Conservation (phyloP, 2,113 vertebrate species). For the cat (Felis catus) region F.catus_Fca126_mat1.0 CM031417.1:110205501-110206000, state of each 20-base stretch:
- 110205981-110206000: background rate
- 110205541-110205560: background rate
- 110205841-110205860: no score
- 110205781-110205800: no score
- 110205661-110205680: background rate
- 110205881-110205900: no score
- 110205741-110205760: background rate
- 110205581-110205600: background rate
- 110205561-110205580: background rate
- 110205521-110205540: slow-evolving; percentile 8
- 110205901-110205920: no score
- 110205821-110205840: no score
- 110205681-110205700: background rate
- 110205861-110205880: no score
- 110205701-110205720: background rate
- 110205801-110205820: no score
- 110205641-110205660: background rate
- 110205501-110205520: background rate
- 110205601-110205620: background rate
- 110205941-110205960: no score
- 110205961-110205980: no score
- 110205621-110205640: background rate
- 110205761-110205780: background rate
- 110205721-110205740: background rate
- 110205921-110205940: no score